phyloP scores from a whole-genome alignment of 2,797 vertebrate species.

The Varecia variegata region DNA sequence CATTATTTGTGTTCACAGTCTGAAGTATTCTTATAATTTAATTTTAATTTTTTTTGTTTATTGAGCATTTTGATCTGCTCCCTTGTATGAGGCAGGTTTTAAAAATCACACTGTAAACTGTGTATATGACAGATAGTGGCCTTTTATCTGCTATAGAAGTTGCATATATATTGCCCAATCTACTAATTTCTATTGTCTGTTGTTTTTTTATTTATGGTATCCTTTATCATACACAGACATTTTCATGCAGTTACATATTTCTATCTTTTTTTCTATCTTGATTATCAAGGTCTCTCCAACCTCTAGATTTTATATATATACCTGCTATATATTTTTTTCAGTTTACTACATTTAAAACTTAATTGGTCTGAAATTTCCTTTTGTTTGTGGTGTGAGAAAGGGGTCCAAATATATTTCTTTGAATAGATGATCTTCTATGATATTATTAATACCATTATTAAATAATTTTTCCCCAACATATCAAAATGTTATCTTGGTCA shows the following conservation, averaged over 20 bases:
- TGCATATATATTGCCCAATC: not conserved
- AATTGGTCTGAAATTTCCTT: not conserved
- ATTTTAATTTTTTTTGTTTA: not conserved
- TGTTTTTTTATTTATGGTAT: not conserved
- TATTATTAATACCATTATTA: not conserved
- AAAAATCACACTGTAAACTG: not conserved
- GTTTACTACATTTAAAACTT: not conserved
- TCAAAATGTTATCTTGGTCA: not conserved
- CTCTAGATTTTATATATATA: not conserved
- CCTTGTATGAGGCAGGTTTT: not conserved
- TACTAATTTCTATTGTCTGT: not conserved
- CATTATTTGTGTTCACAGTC: not conserved
- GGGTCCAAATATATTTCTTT: not conserved
- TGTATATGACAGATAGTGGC: not conserved
- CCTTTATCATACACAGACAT: not conserved
- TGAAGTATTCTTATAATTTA: not conserved
- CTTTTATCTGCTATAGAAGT: not conserved
- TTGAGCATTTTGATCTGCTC: not conserved
- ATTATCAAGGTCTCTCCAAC: not conserved
- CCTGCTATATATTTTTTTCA: not conserved
- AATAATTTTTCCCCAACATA: not conserved
- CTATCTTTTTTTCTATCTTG: not conserved
- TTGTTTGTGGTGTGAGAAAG: not conserved
- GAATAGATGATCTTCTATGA: not conserved
- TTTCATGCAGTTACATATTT: not conserved